Evolutionary conservation across 2,113 vertebrate genomes (phyloP).

Genomic region (Ammodytes dubius): DNA sequence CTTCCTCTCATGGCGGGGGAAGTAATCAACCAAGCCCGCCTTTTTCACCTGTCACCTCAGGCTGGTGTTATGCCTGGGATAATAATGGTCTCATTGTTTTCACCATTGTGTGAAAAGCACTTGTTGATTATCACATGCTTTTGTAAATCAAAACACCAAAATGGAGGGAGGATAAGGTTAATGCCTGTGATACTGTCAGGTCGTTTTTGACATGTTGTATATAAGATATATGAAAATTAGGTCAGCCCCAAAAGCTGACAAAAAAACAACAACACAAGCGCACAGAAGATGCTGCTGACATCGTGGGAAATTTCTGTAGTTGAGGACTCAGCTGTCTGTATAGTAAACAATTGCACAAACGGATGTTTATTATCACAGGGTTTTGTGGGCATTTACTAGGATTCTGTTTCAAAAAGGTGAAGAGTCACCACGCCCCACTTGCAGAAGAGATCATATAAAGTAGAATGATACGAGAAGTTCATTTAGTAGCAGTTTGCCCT

Average conservation of each 20-base stretch:
- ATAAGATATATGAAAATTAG: background rate
- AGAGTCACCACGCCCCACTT: slow-evolving; percentile 53
- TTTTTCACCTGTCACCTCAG: background rate
- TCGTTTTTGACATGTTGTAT: background rate
- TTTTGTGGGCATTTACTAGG: slow-evolving; percentile 32
- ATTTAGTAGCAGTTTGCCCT: slow-evolving; percentile 54
- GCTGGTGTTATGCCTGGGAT: background rate
- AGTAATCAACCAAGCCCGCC: slow-evolving; percentile 1
- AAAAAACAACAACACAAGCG: background rate
- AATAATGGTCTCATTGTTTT: background rate
- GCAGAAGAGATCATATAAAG: slow-evolving; percentile 62
- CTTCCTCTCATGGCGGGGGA: slow-evolving; percentile 31
- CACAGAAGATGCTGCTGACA: background rate
- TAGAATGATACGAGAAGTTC: slow-evolving; percentile 23
- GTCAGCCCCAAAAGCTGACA: background rate
- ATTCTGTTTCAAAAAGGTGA: slow-evolving; percentile 48
- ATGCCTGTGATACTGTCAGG: background rate
- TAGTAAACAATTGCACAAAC: slow-evolving; percentile 48
- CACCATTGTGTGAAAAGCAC: background rate
- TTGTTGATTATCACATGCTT: background rate
- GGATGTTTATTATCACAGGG: slow-evolving; percentile 27
- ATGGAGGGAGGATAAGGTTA: background rate
- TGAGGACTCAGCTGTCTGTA: slow-evolving; percentile 19
- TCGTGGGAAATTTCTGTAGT: slow-evolving; percentile 26
- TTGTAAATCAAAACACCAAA: background rate